Evolutionary conservation across 2,888 invertebrate genomes (phyloP).

Genomic region (Cheilosia pagana): DNA sequence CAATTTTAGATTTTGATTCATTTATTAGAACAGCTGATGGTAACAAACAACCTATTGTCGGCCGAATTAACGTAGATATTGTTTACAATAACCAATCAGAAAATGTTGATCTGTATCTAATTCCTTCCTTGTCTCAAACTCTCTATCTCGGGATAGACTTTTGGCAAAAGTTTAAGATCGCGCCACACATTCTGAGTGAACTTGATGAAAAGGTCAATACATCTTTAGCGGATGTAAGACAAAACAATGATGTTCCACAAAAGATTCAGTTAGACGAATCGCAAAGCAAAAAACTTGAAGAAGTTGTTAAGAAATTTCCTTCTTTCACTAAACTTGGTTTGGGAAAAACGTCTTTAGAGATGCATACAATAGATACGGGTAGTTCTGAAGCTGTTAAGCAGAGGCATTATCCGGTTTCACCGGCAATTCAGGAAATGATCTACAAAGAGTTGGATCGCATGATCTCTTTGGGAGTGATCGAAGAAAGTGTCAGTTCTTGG

Average conservation of each 20-base stretch:
- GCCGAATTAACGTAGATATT: not conserved
- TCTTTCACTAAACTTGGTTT: not conserved
- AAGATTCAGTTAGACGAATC: not conserved
- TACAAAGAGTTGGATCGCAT: not conserved
- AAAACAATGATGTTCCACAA: not conserved
- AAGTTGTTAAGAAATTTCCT: not conserved
- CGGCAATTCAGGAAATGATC: not conserved
- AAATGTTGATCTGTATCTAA: not conserved
- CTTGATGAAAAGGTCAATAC: not conserved
- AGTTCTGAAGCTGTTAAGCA: not conserved
- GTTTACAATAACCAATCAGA: not conserved
- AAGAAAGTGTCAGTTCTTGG: constrained; percentile 1
- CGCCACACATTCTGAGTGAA: not conserved
- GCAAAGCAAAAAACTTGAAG: not conserved
- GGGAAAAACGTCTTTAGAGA: not conserved
- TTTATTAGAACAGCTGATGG: not conserved
- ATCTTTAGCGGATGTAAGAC: not conserved
- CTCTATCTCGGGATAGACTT: not conserved
- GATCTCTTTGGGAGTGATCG: constrained; percentile 10
- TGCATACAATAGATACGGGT: not conserved
- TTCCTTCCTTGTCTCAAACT: not conserved
- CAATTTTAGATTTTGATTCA: not conserved
- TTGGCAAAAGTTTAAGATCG: not conserved
- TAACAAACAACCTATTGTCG: not conserved
- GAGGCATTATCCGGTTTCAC: constrained; percentile 3